Conservation (phyloP, 2,888 invertebrate species). For the Dryadula phaetusa region DNA sequence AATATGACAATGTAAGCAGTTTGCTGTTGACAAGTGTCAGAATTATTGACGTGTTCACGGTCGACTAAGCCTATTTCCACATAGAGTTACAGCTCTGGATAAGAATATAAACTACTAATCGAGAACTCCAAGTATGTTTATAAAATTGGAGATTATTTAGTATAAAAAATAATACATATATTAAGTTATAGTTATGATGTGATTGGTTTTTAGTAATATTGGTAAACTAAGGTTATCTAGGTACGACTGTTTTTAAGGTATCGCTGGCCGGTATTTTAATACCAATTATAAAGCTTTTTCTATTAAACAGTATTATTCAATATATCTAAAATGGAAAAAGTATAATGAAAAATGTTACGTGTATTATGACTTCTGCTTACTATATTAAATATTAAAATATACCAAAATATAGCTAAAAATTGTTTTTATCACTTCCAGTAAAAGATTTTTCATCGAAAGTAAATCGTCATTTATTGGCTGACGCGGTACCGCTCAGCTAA, state of each 20-base stretch:
- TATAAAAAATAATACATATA: too few species aligned
- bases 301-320: not conserved
- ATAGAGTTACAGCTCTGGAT: slow-evolving; percentile 53
- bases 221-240: not conserved
- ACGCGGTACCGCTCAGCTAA: slow-evolving; percentile 68
- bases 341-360: too few species aligned
- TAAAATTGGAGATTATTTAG: not conserved
- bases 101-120: slow-evolving; percentile 37
- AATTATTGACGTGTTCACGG: slow-evolving; percentile 71
- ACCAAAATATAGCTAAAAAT: not conserved
- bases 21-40: slow-evolving; percentile 71
- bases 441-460: slow-evolving; percentile 48
- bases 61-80: slow-evolving; percentile 66
- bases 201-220: not conserved
- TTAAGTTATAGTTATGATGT: not conserved
- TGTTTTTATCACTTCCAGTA: slow-evolving; percentile 49
- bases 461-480: slow-evolving; percentile 72
- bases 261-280: not conserved
- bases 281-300: not conserved
- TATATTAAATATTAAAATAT: not conserved
- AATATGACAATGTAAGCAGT: slow-evolving; percentile 62
- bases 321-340: too few species aligned
- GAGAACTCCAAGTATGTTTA: not conserved
- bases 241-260: not conserved
- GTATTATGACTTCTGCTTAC: too few species aligned